Evolutionary conservation across 2,113 vertebrate species (phyloP).

Genomic region (Corythornis madagascariensis): DNA sequence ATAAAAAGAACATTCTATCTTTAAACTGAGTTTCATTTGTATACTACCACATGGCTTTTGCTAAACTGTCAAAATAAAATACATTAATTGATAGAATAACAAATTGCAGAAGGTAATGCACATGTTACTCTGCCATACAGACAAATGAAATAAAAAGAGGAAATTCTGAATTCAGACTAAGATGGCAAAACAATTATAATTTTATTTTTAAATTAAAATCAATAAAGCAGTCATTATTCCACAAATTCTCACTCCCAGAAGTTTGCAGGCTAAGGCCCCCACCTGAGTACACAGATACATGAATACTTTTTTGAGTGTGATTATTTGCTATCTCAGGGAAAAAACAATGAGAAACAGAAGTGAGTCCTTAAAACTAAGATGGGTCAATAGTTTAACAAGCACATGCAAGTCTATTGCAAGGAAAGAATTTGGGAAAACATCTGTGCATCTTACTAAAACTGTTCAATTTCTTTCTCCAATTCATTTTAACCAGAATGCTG

Average conservation of each 20-base stretch:
- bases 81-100: background rate
- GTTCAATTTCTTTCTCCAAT: background rate
- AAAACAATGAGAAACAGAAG: background rate
- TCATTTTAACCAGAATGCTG: background rate
- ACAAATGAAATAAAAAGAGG: background rate
- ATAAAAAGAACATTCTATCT: background rate
- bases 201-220: background rate
- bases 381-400: background rate
- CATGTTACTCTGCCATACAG: background rate
- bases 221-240: background rate
- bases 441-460: background rate
- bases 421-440: background rate
- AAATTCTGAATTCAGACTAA: background rate
- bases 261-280: background rate
- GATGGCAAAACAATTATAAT: background rate
- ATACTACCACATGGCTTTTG: background rate
- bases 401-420: background rate
- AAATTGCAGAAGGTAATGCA: background rate
- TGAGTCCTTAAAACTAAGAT: background rate
- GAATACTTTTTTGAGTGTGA: background rate
- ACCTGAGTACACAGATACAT: background rate
- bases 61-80: constrained; percentile 6
- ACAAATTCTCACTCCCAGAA: background rate
- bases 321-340: background rate
- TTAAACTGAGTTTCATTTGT: constrained; percentile 10